Evolutionary conservation across 37 sponge, comb jelly and placozoan genomes (phyloP), one percentile per base, ranked within the genome.

Genomic region (Hexactinellida sp.): DNA sequence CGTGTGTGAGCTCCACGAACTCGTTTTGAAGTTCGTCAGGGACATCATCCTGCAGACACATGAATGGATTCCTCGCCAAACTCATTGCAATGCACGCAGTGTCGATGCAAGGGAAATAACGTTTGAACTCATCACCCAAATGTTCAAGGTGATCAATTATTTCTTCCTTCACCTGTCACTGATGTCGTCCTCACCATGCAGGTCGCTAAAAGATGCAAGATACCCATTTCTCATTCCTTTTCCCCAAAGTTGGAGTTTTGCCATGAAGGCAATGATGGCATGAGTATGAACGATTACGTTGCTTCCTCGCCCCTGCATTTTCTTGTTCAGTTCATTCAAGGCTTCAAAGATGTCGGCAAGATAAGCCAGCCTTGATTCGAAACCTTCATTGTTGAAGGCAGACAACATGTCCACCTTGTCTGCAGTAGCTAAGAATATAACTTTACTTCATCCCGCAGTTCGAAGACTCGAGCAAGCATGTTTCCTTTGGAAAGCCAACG

Each of bases 401-500:
- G 76, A 32, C 3, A 63, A 28, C 32, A 63, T 23, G 13, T 63
- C 76, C 76, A 63, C 13, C 76, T 28, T 63, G 28, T 28, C 25
- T 63, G 3, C 34, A 41, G 47, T 23, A 63, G 3, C 76, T 63
- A 28, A 63, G 13, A 28, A 63, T 32, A 21, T 5, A 28, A 21
- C 5, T 25, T 16, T 16, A 47, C 52, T 16, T 25, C 76, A 21
- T 63, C 76, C 28, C 34, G 25, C 25, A 63, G 76, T 63, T 63
- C 34, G 34, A 63, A 63, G 25, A 63, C 76, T 28, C 76, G 76
- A 63, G 76, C 76, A 23, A 63, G 34, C 76, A 63, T 63, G 76
- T 63, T 63, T 63, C 76, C 76, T 63, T 63, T 63, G 76, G 76
- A 63, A 32, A 63, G 34, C 76, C 76, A 63, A 23, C 76, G 76